Percentiles rank a stretch among this genome's conserved stretches.
Evolutionary conservation across 1,140 invertebrate genomes (phyloP).

Genomic region (Lucilia cuprina): DNA sequence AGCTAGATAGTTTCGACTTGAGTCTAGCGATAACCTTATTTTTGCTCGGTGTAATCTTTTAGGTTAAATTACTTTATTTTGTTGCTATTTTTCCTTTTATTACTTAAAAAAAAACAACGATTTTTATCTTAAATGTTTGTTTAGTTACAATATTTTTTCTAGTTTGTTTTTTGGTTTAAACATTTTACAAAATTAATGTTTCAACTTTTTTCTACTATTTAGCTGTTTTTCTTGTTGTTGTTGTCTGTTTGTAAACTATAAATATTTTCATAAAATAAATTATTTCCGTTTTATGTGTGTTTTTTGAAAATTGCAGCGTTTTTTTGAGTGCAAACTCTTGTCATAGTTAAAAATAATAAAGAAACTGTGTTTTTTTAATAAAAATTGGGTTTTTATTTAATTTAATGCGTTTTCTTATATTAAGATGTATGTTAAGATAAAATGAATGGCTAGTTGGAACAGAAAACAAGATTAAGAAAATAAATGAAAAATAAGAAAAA

Average conservation of each 20-base stretch:
- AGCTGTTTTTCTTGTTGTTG: not conserved
- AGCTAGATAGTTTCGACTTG: no score
- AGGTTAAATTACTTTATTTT: not conserved
- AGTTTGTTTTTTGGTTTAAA: not conserved
- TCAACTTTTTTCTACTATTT: not conserved
- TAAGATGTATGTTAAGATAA: not conserved
- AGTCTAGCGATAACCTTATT: no score
- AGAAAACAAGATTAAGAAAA: not conserved
- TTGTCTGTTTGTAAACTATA: not conserved
- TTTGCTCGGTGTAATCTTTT: not conserved
- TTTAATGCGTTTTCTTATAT: constrained; percentile 6
- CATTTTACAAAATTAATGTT: not conserved
- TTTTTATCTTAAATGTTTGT: constrained; percentile 4
- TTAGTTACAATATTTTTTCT: not conserved
- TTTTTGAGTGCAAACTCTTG: not conserved
- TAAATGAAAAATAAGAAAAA: not conserved
- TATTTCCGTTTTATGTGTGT: not conserved
- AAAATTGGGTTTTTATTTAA: not conserved
- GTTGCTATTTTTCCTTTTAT: not conserved
- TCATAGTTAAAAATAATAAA: constrained; percentile 7
- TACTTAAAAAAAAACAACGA: not conserved
- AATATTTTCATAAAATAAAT: constrained; percentile 8
- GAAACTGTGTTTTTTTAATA: not conserved
- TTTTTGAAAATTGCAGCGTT: not conserved
- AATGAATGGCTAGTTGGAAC: not conserved